Percentiles rank a stretch among this genome's conserved stretches.
phyloP scores from a whole-genome alignment of 1,140 invertebrate genomes.

The Brachionus manjavacas region DNA sequence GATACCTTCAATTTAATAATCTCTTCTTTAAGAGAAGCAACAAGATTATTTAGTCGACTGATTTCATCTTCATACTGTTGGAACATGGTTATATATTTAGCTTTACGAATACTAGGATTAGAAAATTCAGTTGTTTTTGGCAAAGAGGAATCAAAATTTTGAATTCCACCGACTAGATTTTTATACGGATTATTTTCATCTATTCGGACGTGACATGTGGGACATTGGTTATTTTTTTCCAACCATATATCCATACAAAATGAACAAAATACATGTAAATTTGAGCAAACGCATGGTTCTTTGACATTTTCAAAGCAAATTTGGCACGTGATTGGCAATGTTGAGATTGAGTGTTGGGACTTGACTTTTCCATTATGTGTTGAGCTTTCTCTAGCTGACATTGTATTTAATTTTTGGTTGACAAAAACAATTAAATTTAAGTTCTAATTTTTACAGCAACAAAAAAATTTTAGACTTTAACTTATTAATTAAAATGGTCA shows the following conservation, averaged over 20 bases:
- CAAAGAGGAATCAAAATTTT: neutral
- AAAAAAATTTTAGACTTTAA: neutral
- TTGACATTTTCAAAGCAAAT: constrained; percentile 39
- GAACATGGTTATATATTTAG: neutral
- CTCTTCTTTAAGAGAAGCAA: constrained; percentile 49
- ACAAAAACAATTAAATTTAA: neutral
- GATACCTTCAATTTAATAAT: constrained; percentile 47
- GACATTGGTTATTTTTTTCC: constrained; percentile 53
- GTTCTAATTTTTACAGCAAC: neutral
- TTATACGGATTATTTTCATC: constrained; percentile 48
- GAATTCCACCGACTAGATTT: constrained; percentile 48
- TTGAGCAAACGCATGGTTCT: constrained; percentile 49
- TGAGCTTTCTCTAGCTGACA: neutral
- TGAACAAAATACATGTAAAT: constrained; percentile 54
- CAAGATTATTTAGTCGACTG: constrained; percentile 25
- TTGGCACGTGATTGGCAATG: constrained; percentile 31
- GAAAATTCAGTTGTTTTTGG: neutral
- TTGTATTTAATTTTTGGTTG: neutral
- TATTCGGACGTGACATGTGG: constrained; percentile 52
- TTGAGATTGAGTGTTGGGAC: neutral
- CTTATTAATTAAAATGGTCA: constrained; percentile 5
- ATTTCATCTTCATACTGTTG: constrained; percentile 40
- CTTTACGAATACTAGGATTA: constrained; percentile 25
- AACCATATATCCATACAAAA: constrained; percentile 55
- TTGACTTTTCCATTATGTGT: neutral